These are phyloP conservation scores for Cephus nigrinus DNA, from an alignment of 2,888 invertebrate species.

Conservation along the genomic window DNA sequence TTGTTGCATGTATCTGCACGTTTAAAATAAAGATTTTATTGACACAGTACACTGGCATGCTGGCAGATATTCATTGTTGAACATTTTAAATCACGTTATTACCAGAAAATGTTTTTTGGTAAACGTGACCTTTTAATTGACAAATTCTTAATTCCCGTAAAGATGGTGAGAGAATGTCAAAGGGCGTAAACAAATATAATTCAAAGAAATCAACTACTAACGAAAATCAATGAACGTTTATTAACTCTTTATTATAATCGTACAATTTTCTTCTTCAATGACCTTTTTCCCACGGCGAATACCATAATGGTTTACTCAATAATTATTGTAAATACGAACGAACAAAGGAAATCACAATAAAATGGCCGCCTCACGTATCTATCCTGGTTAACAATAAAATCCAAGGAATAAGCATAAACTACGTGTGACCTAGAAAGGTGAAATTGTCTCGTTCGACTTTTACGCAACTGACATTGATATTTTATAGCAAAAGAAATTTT, in stretches of 20 bases:
- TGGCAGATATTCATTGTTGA: background rate
- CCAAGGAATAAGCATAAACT: background rate
- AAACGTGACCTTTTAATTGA: background rate
- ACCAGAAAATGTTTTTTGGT: background rate
- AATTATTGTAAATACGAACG: no score
- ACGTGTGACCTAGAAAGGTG: conserved; percentile 8
- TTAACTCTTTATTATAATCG: background rate
- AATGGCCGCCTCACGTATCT: background rate
- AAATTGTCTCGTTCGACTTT: conserved; percentile 3
- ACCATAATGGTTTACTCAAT: no score
- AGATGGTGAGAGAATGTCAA: background rate
- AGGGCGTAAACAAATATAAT: background rate
- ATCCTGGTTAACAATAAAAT: background rate
- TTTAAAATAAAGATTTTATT: background rate
- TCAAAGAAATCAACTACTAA: background rate
- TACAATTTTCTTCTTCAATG: background rate
- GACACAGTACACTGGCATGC: background rate
- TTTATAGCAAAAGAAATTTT: background rate
- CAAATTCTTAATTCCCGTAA: background rate
- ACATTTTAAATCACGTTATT: background rate
- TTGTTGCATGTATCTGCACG: background rate
- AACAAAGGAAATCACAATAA: no score
- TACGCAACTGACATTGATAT: background rate
- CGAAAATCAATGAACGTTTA: background rate
- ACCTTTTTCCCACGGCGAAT: no score